Base-by-base conservation (phyloP, 2,113 vertebrate species). In the Grus americana region DNA sequence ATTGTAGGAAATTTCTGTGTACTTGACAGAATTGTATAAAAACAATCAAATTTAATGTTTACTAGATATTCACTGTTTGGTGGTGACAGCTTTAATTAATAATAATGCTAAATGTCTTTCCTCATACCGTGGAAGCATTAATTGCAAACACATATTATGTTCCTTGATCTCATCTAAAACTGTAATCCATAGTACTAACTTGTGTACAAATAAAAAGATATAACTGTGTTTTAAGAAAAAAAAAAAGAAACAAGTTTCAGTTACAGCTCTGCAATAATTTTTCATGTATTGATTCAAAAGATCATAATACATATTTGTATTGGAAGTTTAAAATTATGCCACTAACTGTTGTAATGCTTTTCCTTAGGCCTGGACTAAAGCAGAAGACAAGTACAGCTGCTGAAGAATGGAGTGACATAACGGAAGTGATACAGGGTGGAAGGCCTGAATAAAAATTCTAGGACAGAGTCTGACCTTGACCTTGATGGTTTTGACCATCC, bases 381-480 rank as follows among this genome's bases (percentile, higher is more conserved):
- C 6, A 70, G 36, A 90, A 86, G 40, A 30, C 12, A 85, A 80
- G 70, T 26, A 40, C 5, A 40, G 11, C 20, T 71, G 22, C 32
- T 63, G 22, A 93, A 68, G 55, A 62, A 54, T 36, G 6, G 15
- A 66, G 12, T 30, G 11, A 49, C 5, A 9, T 42, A 78, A 71
- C 14, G 79, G 59, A 81, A 67, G 8, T 11, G 5, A 57, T 30
- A 44, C 0, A 0, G 20, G 15, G 2, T 57, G 14, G 9, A 67
- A 90, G 6, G 20, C 5, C 23, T 61, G 66, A 54, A 70, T 61
- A 66, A 66, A 59, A 34, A 57, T 18, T 22, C 30, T 66, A 30
- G 27, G 27, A 12, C 14, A 20, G 26, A 52, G 5, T 34, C 40
- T 62, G 82, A n/a, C 15, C 42, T 79, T 66, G 20, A 21, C 30